Evolutionary conservation across 1,140 invertebrate genomes (phyloP), one percentile per base, ranked within the genome.

Genomic region (Maconellicoccus hirsutus): DNA sequence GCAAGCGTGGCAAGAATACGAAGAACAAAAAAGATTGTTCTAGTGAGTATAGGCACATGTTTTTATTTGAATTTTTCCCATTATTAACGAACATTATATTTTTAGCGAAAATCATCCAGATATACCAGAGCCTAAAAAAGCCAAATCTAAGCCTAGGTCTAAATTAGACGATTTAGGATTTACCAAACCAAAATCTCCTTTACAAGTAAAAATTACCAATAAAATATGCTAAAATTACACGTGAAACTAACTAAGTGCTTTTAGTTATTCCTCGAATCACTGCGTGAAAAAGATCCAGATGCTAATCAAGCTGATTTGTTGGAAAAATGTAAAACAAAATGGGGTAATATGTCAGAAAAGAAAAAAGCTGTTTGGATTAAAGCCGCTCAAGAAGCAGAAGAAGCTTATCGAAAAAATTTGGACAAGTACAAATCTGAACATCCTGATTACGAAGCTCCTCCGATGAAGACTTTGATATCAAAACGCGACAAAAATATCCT

Each of bases 61-160:
- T 33, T 33, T 33, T 33, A 33, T 33, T n/a, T 59, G 6, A 59
- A 7, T 59, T 59, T 59, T 59, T 59, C 52, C 16, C 52, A n/a
- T 42, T 42, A 8, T n/a, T 10, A 42, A 10, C 8, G 39, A 8
- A 10, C 8, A 42, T 10, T 42, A n/a, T n/a, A n/a, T n/a, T n/a
- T 10, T 42, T 59, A n/a, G 52, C n/a, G 52, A 66, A 66, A 19
- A 66, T 3, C 61, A 66, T 25, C 61, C 61, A 4, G 61, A 66
- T 25, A 25, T 25, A 23, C 22, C 8, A 66, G 61, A 66, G 4
- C 10, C 22, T 10, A 66, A 66, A 66, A 66, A 66, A 12, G 3
- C 29, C 4, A 33, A 33, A 33, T 12, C 29, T 33, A 33, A 33
- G 12, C 29, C 29, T 33, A 66, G 25, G 25, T 25, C 21, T 3